These are phyloP conservation scores for Chrysomallon squamiferum DNA, from an alignment of 1,140 invertebrate genomes.

Conservation along the genomic window DNA sequence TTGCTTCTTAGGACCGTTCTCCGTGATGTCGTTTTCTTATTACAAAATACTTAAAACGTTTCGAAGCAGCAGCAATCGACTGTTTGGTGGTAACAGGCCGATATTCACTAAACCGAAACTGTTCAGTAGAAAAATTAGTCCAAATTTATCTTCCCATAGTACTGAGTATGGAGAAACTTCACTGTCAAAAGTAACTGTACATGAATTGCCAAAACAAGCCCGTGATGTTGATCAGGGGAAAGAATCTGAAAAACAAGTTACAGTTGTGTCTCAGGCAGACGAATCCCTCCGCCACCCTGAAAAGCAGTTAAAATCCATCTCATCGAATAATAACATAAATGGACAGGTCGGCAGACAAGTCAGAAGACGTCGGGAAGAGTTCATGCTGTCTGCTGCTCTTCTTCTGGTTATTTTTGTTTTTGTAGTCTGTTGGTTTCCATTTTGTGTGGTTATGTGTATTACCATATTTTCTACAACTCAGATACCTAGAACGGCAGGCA, in stretches of 20 bases:
- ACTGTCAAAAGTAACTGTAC: not conserved
- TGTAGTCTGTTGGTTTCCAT: conserved; percentile 52
- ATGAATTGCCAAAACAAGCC: not conserved
- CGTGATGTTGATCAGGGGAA: too few relatives aligned
- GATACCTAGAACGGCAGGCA: conserved; percentile 30
- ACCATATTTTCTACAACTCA: conserved; percentile 29
- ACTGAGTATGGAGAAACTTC: not conserved
- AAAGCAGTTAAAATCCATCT: not conserved
- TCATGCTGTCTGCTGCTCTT: conserved; percentile 37
- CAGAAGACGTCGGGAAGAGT: conserved; percentile 32
- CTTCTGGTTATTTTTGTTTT: conserved; percentile 46
- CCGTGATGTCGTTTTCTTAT: conserved; percentile 38
- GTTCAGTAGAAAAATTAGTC: too few relatives aligned
- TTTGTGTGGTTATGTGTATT: conserved; percentile 54
- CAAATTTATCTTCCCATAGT: not conserved
- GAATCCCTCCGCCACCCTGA: too few relatives aligned
- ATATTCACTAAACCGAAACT: not conserved
- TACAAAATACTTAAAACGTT: conserved; percentile 20
- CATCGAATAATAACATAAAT: not conserved
- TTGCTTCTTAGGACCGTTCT: conserved; percentile 37
- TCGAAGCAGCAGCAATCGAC: conserved; percentile 6
- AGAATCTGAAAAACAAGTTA: too few relatives aligned
- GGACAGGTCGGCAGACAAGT: not conserved
- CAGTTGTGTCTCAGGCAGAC: too few relatives aligned
- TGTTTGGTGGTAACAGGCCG: not conserved